Base-by-base conservation (phyloP, 1,140 invertebrate genomes). In the Tetranychus cinnabarinus region DNA sequence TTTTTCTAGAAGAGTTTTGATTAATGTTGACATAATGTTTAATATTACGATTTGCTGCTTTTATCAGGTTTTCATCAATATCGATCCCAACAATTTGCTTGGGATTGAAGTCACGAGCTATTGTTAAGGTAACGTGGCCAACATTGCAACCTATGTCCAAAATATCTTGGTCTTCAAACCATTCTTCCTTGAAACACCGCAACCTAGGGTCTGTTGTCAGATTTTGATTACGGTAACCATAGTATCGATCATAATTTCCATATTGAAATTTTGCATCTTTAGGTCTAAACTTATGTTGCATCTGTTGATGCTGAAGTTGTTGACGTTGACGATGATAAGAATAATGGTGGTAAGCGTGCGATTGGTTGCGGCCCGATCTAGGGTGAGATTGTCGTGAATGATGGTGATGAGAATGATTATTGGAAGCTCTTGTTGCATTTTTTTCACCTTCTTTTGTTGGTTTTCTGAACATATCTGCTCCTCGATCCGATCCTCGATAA, bases 111-210 rank as follows among this genome's bases (percentile, higher is more conserved):
- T 91, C 82, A 64, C 85, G 77, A 0, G 88, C 93, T 56, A 97
- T 76, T 1, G 71, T 69, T 8, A 82, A 67, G 2, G 92, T 93
- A 55, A 98, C 80, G 70, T 93, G 86, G 2, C 95, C 95, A 65
- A 90, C 84, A 76, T 98, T 98, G 72, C 95, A 98, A 10, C 95
- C 95, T 70, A 98, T 88, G 70, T 98, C 95, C 48, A 98, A 76
- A 34, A 97, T 82, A 73, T 91, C 84, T 73, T 91, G 95, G 13
- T 82, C 81, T 63, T 81, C 75, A 71, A 97, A 96, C 69, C 95
- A 78, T 66, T 92, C 82, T 52, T 78, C 74, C 64, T 85, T 80
- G 63, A 99, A 85, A 58, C 83, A 80, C 64, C 80, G 79, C 55
- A 97, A 72, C 56, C 95, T 77, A 37, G 82, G 75, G 74, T 97